Base-by-base conservation (phyloP, 2,888 invertebrate species). In the Chloromyia formosa region DNA sequence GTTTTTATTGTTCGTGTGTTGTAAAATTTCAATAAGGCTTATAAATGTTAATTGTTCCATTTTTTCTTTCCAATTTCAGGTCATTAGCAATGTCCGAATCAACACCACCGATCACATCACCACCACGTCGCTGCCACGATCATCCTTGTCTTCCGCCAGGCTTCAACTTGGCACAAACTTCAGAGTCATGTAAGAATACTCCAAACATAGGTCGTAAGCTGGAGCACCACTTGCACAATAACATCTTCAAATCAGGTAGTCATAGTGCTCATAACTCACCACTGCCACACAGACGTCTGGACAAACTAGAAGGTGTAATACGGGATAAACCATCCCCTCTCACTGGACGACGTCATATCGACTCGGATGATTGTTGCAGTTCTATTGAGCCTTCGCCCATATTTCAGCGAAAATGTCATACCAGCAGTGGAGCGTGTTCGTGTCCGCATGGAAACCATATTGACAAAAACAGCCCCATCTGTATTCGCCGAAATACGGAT, bases 241-340 rank as follows among this genome's bases (percentile, higher is more conserved):
- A 68, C 27, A 45, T 77, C 4, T 72, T 79, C 10, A 78, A 78
- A 68, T 75, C 75, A n/a, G 79, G 78, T 54, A 78, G 79, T 53
- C 79, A 79, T 68, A 78, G 78, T 71, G 78, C 78, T 18, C 78
- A 78, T 58, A 78, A 75, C 73, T 79, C 79, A 20, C 79, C 79
- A 69, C 68, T 79, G 54, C 78, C 79, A 58, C 78, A 79, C 75
- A 73, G 79, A 12, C 77, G 79, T 10, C 76, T 79, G 45, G 79
- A 79, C 66, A 79, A 79, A 66, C 56, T 79, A 2, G 79, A 79
- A 69, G 79, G 79, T 54, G 77, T 77, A 16, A 79, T 79, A 9
- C 77, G 79, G n/a, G 79, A 79, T 75, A 79, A 78, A 68, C 76
- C 78, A 64, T 77, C 78, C 54, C 75, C 78, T 22, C 64, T 76